phyloP scores from a whole-genome alignment of 64 coral and sea anemone genomes.

The Acropora yongei region DNA sequence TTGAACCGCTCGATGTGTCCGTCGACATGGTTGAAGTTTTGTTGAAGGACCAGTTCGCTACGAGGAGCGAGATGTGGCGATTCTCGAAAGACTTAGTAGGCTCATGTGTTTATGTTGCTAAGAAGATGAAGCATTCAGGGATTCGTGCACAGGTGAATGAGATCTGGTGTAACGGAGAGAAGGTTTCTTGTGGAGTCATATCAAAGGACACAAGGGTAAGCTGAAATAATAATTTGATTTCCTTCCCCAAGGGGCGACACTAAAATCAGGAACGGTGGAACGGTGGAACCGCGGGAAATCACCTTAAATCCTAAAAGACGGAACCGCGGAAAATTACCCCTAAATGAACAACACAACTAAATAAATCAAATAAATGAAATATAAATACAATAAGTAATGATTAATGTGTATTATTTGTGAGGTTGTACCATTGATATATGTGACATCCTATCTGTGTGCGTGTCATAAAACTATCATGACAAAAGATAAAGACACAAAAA shows the following conservation, averaged over 20 bases:
- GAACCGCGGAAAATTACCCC: too few species aligned
- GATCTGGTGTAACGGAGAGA: conserved; percentile 87
- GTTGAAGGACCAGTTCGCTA: conserved; percentile 90
- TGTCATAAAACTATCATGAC: too few species aligned
- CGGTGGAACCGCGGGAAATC: too few species aligned
- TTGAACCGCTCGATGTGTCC: conserved; percentile 82
- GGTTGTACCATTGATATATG: too few species aligned
- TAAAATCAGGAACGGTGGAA: too few species aligned
- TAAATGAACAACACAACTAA: too few species aligned
- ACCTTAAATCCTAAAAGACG: too few species aligned
- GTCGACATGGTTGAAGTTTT: conserved; percentile 88
- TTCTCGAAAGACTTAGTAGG: conserved; percentile 74
- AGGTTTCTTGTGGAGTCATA: conserved; percentile 93
- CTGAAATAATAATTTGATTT: neutral
- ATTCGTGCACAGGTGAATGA: conserved; percentile 88
- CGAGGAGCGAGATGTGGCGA: conserved; percentile 97
- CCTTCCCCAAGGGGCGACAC: neutral
- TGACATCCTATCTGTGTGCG: too few species aligned
- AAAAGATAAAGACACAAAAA: too few species aligned
- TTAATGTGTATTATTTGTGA: too few species aligned
- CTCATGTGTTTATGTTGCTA: conserved; percentile 85
- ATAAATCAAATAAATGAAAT: too few species aligned
- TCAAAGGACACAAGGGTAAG: conserved; percentile 93
- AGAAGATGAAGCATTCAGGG: conserved; percentile 85
- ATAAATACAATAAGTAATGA: too few species aligned